These are phyloP conservation scores for Sturnira hondurensis DNA, from an alignment of 2,113 vertebrate species.

Conservation along the genomic window DNA sequence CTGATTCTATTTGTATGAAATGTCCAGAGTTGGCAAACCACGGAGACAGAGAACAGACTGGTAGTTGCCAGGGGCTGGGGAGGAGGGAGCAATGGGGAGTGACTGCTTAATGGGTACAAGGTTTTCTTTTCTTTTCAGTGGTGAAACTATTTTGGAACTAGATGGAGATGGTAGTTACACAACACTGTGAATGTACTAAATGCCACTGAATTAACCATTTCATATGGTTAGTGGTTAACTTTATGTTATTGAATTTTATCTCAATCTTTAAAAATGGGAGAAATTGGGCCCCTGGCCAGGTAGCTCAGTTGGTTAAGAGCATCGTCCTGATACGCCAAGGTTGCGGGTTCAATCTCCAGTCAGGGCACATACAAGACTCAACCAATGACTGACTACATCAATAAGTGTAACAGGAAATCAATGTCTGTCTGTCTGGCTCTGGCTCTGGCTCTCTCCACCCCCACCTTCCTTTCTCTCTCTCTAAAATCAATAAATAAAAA, in stretches of 20 bases:
- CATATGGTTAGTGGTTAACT: not conserved
- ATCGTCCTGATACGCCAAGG: too few species aligned
- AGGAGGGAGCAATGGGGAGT: not conserved
- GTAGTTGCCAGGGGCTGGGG: not conserved
- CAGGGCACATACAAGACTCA: too few species aligned
- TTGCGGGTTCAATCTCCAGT: too few species aligned
- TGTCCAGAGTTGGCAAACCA: not conserved
- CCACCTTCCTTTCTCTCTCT: too few species aligned
- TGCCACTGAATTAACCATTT: not conserved
- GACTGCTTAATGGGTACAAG: constrained; percentile 16
- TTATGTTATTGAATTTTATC: not conserved
- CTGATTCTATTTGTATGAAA: not conserved
- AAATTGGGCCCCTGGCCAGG: too few species aligned
- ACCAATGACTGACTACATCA: too few species aligned
- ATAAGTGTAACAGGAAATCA: too few species aligned
- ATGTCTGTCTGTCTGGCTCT: too few species aligned
- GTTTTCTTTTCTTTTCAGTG: constrained; percentile 13
- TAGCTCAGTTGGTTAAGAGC: too few species aligned
- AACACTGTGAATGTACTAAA: not conserved
- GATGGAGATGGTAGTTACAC: not conserved
- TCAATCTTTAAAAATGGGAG: not conserved
- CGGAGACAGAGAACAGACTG: not conserved
- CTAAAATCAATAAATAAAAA: too few species aligned
- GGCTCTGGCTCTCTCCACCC: too few species aligned
- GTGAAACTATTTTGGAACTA: not conserved